Base-by-base conservation (phyloP, 2,888 invertebrate species). In the Phengaris alcon region DNA sequence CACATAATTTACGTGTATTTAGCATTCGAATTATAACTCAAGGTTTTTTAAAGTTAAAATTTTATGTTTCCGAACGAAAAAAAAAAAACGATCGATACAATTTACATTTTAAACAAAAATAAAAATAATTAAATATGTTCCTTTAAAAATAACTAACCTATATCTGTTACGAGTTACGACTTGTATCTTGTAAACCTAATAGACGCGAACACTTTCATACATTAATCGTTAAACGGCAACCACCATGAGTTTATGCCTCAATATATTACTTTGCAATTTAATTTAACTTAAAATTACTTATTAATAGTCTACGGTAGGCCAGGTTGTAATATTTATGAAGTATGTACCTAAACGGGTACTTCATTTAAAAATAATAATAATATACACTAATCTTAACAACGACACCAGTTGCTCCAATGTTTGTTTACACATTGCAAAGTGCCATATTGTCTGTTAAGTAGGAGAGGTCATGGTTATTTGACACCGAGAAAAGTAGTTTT, bases 131-230 rank as follows among this genome's bases (percentile, higher is more conserved):
- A 35, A 35, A 35, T 3, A 35, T 22, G 22, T 22, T 1, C 52
- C 3, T 52, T 52, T 52, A 8, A 52, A 52, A 12, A 8, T 9
- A 1, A 12, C 52, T 52, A 64, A 64, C 44, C 64, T 64, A 44
- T 64, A 64, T 64, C 3, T 12, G 12, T 74, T 79, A 81, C 82
- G 22, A 22, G 22, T 22, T 0, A 22, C 80, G 81, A 22, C 82
- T 82, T 81, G 81, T 77, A 74, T 78, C 77, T 81, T 82, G 82
- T 82, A 81, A 81, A 80, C 78, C 79, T 80, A 82, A 83, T 82
- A 82, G 81, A 79, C 80, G 79, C 78, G 79, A 80, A 82, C 79
- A 79, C 79, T 78, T 79, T 80, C 80, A 78, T 77, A 79, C 80
- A 78, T 78, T 79, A 78, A 78, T 79, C 79, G 79, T 77, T 80